Evolutionary conservation across 1,140 invertebrate genomes (phyloP).

Genomic region (Cydia splendana): DNA sequence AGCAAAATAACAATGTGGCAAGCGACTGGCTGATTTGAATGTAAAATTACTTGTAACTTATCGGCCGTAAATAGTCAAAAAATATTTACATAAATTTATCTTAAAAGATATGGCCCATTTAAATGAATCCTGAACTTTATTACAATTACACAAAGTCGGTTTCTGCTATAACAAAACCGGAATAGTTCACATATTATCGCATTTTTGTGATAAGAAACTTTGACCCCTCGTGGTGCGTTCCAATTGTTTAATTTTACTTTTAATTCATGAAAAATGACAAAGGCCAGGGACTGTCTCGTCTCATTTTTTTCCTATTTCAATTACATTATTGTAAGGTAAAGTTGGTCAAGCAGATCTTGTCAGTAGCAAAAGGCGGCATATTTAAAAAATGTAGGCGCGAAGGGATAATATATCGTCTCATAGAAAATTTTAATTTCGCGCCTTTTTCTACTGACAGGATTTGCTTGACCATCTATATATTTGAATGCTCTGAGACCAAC

Average conservation of each 20-base stretch:
- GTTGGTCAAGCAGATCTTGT: too few relatives aligned
- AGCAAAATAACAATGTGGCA: slow-evolving; percentile 31
- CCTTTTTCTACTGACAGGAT: too few relatives aligned
- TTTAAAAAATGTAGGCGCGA: too few relatives aligned
- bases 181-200: slow-evolving; percentile 20
- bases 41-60: slow-evolving; percentile 46
- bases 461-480: too few relatives aligned
- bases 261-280: background rate
- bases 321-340: too few relatives aligned
- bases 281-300: too few relatives aligned
- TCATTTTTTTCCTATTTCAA: too few relatives aligned
- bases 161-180: slow-evolving; percentile 8
- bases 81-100: slow-evolving; percentile 50
- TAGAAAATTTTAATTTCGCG: too few relatives aligned
- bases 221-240: slow-evolving; percentile 40
- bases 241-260: background rate
- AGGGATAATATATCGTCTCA: too few relatives aligned
- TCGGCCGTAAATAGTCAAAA: slow-evolving; percentile 41
- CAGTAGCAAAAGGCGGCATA: too few relatives aligned
- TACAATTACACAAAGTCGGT: background rate
- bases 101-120: slow-evolving; percentile 19
- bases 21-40: slow-evolving; percentile 10
- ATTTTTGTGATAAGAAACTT: slow-evolving; percentile 38
- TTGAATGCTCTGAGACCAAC: too few relatives aligned
- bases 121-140: slow-evolving; percentile 16